These are phyloP conservation scores for Gila robusta DNA, from an alignment of 2,797 vertebrate species.

Conservation along the genomic window DNA sequence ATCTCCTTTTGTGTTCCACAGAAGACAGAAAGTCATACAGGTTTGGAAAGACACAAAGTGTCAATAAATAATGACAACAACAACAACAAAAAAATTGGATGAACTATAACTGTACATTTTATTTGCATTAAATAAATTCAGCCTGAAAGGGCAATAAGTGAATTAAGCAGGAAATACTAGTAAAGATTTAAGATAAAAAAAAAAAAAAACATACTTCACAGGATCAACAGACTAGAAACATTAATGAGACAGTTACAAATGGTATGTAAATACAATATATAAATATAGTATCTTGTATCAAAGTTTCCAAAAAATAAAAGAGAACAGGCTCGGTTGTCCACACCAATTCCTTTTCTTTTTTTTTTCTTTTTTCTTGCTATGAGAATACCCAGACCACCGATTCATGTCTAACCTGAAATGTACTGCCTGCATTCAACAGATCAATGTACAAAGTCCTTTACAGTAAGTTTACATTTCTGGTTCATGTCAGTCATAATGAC, in stretches of 20 bases:
- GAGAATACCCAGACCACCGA: background rate
- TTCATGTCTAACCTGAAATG: background rate
- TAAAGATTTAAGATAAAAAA: background rate
- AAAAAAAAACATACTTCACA: background rate
- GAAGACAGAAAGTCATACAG: background rate
- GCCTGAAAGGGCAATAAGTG: background rate
- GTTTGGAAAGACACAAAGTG: background rate
- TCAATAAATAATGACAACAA: background rate
- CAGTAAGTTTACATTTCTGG: background rate
- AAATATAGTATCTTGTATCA: background rate
- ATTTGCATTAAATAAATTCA: background rate
- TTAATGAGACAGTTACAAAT: background rate
- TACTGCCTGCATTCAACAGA: background rate
- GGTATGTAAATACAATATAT: background rate
- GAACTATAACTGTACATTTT: background rate
- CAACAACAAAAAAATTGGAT: background rate
- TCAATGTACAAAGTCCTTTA: conserved; percentile 24
- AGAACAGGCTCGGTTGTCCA: background rate
- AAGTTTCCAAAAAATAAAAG: background rate
- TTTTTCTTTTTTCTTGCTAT: background rate
- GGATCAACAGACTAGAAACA: background rate
- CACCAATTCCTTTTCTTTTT: too few species aligned
- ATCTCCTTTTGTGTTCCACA: background rate
- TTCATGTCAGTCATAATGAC: conserved; percentile 1
- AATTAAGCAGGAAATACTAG: background rate